Evolutionary conservation across 2,113 vertebrate species (phyloP).

Genomic region (Kobus ellipsiprymnus): DNA sequence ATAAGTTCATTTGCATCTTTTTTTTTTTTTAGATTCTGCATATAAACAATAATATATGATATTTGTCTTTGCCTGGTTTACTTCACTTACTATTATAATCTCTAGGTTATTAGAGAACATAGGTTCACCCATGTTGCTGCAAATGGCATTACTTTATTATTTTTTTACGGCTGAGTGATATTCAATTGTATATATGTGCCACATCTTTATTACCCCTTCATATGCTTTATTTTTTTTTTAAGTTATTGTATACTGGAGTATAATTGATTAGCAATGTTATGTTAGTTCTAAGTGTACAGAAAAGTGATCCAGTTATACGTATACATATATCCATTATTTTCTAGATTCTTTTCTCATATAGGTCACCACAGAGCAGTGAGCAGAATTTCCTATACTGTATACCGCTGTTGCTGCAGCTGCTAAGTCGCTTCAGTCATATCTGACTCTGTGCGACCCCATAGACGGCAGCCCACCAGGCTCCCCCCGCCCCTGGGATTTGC

Average conservation of each 20-base stretch:
- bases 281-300: background rate
- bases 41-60: background rate
- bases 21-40: background rate
- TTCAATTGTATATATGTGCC: background rate
- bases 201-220: background rate
- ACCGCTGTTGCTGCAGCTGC: background rate
- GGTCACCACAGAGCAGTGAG: background rate
- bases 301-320: background rate
- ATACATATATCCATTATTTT: background rate
- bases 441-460: too few species aligned
- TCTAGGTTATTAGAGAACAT: background rate
- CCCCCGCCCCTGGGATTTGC: accelerated
- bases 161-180: background rate
- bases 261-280: background rate
- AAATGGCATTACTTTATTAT: background rate
- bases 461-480: too few species aligned
- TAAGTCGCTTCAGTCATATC: too few species aligned
- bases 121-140: too few species aligned
- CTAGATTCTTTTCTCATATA: background rate
- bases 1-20: background rate
- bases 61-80: background rate
- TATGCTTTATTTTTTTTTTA: background rate
- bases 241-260: background rate
- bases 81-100: background rate
- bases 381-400: background rate